Percentiles rank a stretch among this genome's conserved stretches.
Evolutionary conservation across 1,140 invertebrate species (phyloP).

Genomic region (Lutraria rhynchaena): DNA sequence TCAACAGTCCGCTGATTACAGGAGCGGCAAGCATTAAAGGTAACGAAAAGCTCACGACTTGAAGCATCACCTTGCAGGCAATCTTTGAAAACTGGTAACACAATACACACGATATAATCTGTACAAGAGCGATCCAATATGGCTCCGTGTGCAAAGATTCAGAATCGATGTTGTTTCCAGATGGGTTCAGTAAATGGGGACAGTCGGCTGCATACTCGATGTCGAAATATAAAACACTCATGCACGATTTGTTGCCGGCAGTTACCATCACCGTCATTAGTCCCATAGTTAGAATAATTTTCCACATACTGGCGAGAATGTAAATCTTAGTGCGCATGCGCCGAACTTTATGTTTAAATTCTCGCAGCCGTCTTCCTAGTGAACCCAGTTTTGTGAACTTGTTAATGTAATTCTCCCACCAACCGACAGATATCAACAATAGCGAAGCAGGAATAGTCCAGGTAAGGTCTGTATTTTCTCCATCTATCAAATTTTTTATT

Average conservation of each 20-base stretch:
- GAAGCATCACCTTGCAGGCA: slow-evolving; percentile 79
- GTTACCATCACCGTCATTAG: slow-evolving; percentile 72
- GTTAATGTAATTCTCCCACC: slow-evolving; percentile 82
- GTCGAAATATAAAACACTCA: slow-evolving; percentile 69
- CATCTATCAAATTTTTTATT: slow-evolving; percentile 54
- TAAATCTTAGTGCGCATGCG: slow-evolving; percentile 77
- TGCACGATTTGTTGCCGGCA: slow-evolving; percentile 64
- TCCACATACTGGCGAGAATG: slow-evolving; percentile 76
- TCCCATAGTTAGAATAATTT: slow-evolving; percentile 74
- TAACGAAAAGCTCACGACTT: slow-evolving; percentile 76
- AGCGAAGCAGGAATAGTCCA: slow-evolving; percentile 75
- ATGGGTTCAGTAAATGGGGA: slow-evolving; percentile 69
- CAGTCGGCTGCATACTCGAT: slow-evolving; percentile 62
- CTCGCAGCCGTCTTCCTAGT: slow-evolving; percentile 67
- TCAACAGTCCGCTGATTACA: slow-evolving; percentile 74
- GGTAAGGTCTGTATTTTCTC: slow-evolving; percentile 54
- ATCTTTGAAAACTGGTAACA: slow-evolving; percentile 79
- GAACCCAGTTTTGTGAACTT: slow-evolving; percentile 69
- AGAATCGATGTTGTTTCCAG: slow-evolving; percentile 64
- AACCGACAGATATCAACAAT: slow-evolving; percentile 76
- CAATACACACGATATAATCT: slow-evolving; percentile 72
- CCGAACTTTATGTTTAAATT: slow-evolving; percentile 73
- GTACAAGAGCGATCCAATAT: slow-evolving; percentile 74
- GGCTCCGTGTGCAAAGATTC: slow-evolving; percentile 62
- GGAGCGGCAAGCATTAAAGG: slow-evolving; percentile 77